These are phyloP conservation scores for Zophobas morio DNA, from an alignment of 1,140 invertebrate genomes.

Conservation along the genomic window DNA sequence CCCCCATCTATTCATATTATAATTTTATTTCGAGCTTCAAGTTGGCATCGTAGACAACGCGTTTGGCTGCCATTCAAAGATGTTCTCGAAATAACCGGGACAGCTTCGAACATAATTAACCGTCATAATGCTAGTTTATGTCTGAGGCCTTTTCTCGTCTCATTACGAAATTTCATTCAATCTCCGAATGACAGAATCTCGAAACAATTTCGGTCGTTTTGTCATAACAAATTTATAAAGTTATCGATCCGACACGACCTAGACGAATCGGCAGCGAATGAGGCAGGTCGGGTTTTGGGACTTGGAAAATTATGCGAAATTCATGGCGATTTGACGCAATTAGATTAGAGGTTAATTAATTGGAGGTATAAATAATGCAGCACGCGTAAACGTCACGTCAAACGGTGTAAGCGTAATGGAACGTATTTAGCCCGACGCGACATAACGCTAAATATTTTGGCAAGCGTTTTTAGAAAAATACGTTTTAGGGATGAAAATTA, in stretches of 20 bases:
- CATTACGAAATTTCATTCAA: no score
- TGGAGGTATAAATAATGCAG: background rate
- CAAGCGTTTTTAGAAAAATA: no score
- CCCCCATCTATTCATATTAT: conserved; percentile 8
- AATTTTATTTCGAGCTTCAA: background rate
- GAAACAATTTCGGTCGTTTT: conserved; percentile 6
- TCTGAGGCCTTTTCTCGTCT: background rate
- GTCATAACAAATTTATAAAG: conserved; percentile 15
- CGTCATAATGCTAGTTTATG: background rate
- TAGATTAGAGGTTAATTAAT: background rate
- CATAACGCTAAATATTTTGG: no score
- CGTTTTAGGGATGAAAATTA: no score
- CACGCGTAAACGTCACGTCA: background rate
- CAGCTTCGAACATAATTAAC: background rate
- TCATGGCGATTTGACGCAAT: background rate
- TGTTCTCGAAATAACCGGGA: background rate
- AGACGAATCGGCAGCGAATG: background rate
- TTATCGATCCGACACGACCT: background rate
- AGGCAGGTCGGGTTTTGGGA: conserved; percentile 2
- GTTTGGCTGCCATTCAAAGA: background rate
- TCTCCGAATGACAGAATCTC: background rate
- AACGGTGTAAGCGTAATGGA: no score
- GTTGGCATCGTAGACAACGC: background rate
- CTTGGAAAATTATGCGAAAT: background rate
- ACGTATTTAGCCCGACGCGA: no score